Evolutionary conservation across 92 coral and sea anemone species (phyloP).

Genomic region (Bergia sp.): DNA sequence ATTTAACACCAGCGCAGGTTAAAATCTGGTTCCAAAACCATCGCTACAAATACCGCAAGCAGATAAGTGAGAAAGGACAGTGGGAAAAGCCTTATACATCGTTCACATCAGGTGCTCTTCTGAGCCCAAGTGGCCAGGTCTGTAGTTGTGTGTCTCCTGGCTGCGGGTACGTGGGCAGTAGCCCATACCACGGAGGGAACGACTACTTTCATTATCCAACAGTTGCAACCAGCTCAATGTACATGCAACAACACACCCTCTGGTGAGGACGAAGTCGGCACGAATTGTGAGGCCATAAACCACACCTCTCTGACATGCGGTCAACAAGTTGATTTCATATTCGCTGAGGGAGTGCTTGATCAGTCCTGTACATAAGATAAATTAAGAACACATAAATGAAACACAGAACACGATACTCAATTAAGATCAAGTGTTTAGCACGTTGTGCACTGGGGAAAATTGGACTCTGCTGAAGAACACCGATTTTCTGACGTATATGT

Average conservation of each 20-base stretch:
- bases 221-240: constrained; percentile 65
- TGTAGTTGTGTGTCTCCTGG: constrained; percentile 83
- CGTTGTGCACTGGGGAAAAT: neutral
- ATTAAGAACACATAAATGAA: neutral
- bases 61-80: constrained; percentile 94
- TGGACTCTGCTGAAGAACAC: neutral
- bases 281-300: neutral
- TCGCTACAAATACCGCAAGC: constrained; percentile 95
- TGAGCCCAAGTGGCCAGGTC: constrained; percentile 79
- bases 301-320: constrained; percentile 11
- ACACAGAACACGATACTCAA: constrained; percentile 8
- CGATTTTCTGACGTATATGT: neutral
- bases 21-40: constrained; percentile 99
- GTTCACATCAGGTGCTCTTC: constrained; percentile 66
- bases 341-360: neutral
- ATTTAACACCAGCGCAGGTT: constrained; percentile 97
- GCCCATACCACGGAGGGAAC: constrained; percentile 68
- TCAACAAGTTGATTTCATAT: constrained; percentile 6
- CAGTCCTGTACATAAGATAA: neutral
- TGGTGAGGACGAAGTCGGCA: constrained; percentile 56
- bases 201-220: constrained; percentile 84
- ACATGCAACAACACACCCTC: constrained; percentile 67
- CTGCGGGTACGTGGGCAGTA: constrained; percentile 76
- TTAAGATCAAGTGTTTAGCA: neutral
- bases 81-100: constrained; percentile 88